Evolutionary conservation across 2,113 vertebrate species (phyloP).

Genomic region (Morphnarchus princeps): DNA sequence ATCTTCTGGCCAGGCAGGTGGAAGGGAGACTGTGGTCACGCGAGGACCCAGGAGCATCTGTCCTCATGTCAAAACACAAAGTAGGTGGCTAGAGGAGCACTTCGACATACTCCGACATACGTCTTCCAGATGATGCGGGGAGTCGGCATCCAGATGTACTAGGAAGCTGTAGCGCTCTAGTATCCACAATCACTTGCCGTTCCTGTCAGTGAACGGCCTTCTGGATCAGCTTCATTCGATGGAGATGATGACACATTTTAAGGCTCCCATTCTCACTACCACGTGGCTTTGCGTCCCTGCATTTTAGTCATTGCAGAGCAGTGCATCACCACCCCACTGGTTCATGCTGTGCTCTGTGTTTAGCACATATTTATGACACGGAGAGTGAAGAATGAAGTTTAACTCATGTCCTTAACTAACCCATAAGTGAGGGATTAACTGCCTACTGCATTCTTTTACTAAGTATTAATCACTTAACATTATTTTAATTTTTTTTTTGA

Average conservation of each 20-base stretch:
- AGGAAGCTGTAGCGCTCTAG: background rate
- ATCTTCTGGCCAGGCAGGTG: background rate
- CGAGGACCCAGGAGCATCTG: background rate
- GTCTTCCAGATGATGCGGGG: background rate
- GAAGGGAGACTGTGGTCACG: background rate
- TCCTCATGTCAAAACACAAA: background rate
- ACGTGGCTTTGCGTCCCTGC: slow-evolving; percentile 11
- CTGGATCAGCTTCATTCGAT: background rate
- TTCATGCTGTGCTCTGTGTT: slow-evolving; percentile 28
- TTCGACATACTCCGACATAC: background rate
- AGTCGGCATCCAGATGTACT: background rate
- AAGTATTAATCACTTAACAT: slow-evolving; percentile 45
- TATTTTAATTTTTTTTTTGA: slow-evolving; percentile 24
- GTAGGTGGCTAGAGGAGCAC: background rate
- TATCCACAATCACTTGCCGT: background rate
- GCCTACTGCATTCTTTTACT: slow-evolving; percentile 45
- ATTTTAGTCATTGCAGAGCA: slow-evolving; percentile 51
- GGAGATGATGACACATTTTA: background rate
- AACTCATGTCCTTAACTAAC: slow-evolving; percentile 60
- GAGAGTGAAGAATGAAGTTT: slow-evolving; percentile 59
- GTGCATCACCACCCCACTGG: slow-evolving; percentile 28
- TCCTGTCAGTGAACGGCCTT: background rate
- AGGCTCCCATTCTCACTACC: background rate
- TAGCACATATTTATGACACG: slow-evolving; percentile 46
- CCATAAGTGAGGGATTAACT: slow-evolving; percentile 46